A percentile compares a stretch with the other conserved stretches of the same genome.
Evolutionary conservation across 2,888 invertebrate species (phyloP).

Genomic region (Atrina japonica): DNA sequence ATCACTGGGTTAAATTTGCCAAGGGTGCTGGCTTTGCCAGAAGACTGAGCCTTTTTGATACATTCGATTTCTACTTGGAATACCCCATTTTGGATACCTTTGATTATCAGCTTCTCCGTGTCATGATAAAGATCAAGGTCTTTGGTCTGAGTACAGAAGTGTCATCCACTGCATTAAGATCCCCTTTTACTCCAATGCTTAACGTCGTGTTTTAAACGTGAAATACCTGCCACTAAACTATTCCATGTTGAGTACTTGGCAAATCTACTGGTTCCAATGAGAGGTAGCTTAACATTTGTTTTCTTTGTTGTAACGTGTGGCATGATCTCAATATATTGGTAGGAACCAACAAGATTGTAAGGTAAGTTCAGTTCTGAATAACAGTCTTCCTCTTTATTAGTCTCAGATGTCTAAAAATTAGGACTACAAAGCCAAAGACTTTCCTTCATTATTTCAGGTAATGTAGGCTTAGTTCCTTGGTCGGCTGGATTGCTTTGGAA

Average conservation of each 20-base stretch:
- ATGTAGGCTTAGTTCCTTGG: conserved; percentile 28
- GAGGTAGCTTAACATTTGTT: not conserved
- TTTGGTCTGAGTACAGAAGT: too few species aligned
- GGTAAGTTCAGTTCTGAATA: not conserved
- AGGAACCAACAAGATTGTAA: conserved; percentile 30
- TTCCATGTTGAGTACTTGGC: conserved; percentile 40
- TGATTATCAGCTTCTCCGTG: too few species aligned
- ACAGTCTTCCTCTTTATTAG: not conserved
- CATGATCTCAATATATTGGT: conserved; percentile 29
- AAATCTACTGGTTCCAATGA: not conserved
- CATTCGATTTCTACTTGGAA: too few species aligned
- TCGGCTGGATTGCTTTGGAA: conserved; percentile 42
- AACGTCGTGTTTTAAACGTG: too few species aligned
- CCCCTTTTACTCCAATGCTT: too few species aligned
- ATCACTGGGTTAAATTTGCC: too few species aligned
- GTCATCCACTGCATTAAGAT: too few species aligned
- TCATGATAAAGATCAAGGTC: too few species aligned
- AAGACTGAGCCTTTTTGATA: too few species aligned
- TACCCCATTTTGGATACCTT: too few species aligned
- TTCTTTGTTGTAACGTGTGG: conserved; percentile 16
- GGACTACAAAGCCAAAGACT: conserved; percentile 36
- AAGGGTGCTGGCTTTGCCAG: too few species aligned
- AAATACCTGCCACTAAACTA: conserved; percentile 17
- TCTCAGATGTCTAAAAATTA: not conserved
- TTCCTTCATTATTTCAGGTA: conserved; percentile 1